Evolutionary conservation across 37 sponge, comb jelly and placozoan genomes (phyloP).

Genomic region (Mnemiopsis leidyi): DNA sequence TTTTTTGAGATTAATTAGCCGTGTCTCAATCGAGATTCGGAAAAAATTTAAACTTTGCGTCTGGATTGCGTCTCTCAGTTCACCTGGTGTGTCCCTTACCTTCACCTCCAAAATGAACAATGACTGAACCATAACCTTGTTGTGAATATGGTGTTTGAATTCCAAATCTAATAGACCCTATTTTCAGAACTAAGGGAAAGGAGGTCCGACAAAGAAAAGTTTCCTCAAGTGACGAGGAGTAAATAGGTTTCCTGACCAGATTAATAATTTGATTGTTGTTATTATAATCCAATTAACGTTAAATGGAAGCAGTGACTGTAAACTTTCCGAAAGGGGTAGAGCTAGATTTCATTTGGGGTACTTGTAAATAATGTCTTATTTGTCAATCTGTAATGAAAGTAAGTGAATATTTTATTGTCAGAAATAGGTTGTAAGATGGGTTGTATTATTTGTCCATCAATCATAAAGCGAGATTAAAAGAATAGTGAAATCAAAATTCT

Average conservation of each 20-base stretch:
- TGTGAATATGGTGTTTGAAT: neutral
- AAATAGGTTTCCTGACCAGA: neutral
- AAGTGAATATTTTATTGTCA: too few relatives aligned
- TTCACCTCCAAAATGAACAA: neutral
- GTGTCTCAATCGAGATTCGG: too few relatives aligned
- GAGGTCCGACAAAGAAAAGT: neutral
- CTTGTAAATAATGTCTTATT: neutral
- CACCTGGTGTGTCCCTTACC: too few relatives aligned
- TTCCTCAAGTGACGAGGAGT: neutral
- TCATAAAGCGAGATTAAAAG: neutral
- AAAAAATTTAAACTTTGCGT: too few relatives aligned
- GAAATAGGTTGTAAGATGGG: neutral
- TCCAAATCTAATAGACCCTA: neutral
- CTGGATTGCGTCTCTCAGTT: too few relatives aligned
- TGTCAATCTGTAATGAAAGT: neutral
- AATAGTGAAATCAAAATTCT: neutral
- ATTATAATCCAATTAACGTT: too few relatives aligned
- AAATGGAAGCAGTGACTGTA: neutral
- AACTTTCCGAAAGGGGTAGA: neutral
- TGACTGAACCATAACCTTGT: neutral
- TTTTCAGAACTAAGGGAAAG: constrained; percentile 42
- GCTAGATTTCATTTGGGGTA: neutral
- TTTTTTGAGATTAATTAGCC: too few relatives aligned
- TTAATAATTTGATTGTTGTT: too few relatives aligned
- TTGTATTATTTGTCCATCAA: neutral